A percentile compares a stretch with the other conserved stretches of the same genome.
phyloP scores from a whole-genome alignment of 2,888 invertebrate species.

The Erynnis tages region DNA sequence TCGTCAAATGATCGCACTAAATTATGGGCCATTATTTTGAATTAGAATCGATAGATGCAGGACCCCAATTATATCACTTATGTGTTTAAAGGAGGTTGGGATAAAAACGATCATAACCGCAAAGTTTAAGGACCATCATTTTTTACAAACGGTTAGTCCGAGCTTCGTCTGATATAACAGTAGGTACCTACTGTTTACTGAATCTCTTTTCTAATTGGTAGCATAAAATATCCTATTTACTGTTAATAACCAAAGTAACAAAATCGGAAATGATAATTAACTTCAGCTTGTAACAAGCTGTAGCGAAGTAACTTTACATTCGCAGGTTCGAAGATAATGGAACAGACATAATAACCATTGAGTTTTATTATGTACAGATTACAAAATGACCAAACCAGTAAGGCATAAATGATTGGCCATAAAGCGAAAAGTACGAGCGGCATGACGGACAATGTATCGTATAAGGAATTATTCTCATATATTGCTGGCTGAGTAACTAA shows the following conservation, averaged over 20 bases:
- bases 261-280: constrained; percentile 34
- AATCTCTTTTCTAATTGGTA: constrained; percentile 17
- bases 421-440: constrained; percentile 56
- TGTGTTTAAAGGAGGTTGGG: constrained; percentile 80
- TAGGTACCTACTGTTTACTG: constrained; percentile 27
- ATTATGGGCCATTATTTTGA: constrained; percentile 79
- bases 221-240: constrained; percentile 15
- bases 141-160: constrained; percentile 29
- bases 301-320: constrained; percentile 42
- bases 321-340: constrained; percentile 52
- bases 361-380: constrained; percentile 68
- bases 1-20: constrained; percentile 77
- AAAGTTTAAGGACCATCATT: constrained; percentile 45
- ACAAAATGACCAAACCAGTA: constrained; percentile 64
- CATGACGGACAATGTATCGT: constrained; percentile 58
- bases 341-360: constrained; percentile 59
- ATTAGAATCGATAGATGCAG: constrained; percentile 79
- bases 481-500: too few relatives aligned
- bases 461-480: neutral
- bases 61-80: constrained; percentile 81
- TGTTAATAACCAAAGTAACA: constrained; percentile 26
- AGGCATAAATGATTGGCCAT: constrained; percentile 66
- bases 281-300: constrained; percentile 37
- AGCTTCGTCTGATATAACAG: constrained; percentile 35
- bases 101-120: constrained; percentile 66